A percentile compares a stretch with the other conserved stretches of the same genome.
Conservation (phyloP, 2,888 invertebrate genomes). For the Mesoligia furuncula region DNA sequence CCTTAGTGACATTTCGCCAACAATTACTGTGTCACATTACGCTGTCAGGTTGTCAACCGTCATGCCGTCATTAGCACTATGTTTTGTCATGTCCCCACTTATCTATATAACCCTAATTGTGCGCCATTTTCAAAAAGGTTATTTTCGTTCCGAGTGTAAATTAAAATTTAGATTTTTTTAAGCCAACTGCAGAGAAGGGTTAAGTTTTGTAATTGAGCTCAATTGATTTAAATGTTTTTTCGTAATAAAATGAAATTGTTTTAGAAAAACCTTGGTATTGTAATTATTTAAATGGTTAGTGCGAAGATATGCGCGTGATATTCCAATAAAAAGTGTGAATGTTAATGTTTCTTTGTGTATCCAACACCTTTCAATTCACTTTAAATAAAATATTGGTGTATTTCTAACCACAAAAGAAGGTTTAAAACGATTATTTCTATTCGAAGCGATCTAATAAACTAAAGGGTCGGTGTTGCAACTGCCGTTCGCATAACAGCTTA, state of each 20-base stretch:
- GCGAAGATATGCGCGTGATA: conserved; percentile 42
- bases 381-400: conserved; percentile 47
- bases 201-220: conserved; percentile 37
- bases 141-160: conserved; percentile 32
- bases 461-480: conserved; percentile 14
- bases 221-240: conserved; percentile 40
- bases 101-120: conserved; percentile 65
- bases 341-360: conserved; percentile 35
- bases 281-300: conserved; percentile 39
- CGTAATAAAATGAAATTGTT: not conserved
- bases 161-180: conserved; percentile 23
- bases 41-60: conserved; percentile 68
- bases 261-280: conserved; percentile 33
- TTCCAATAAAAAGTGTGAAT: conserved; percentile 28
- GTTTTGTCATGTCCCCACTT: conserved; percentile 65
- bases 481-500: conserved; percentile 5
- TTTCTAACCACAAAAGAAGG: conserved; percentile 6
- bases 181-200: not conserved
- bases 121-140: conserved; percentile 52
- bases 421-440: conserved; percentile 40
- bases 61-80: conserved; percentile 68
- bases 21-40: conserved; percentile 79
- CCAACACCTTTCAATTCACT: conserved; percentile 51
- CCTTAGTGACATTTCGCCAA: conserved; percentile 71
- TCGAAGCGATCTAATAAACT: conserved; percentile 40